phyloP scores from a whole-genome alignment of 2,113 vertebrate genomes.

The Lanius collurio region DNA sequence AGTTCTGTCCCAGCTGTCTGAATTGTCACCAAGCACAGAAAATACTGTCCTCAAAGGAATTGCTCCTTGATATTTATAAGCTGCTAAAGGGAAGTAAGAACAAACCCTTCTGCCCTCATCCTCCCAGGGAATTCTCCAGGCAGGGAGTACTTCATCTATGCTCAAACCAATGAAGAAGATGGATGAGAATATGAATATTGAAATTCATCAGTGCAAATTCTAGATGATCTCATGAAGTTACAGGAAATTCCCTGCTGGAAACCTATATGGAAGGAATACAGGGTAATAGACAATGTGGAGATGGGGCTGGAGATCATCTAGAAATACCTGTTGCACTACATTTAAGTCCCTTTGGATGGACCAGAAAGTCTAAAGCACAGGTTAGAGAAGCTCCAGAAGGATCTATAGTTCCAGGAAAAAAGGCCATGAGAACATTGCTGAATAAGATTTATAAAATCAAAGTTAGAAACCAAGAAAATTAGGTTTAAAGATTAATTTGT shows the following conservation, averaged over 20 bases:
- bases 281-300: not conserved
- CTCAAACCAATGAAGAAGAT: not conserved
- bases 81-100: not conserved
- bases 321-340: not conserved
- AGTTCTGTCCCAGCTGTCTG: not conserved
- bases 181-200: not conserved
- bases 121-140: not conserved
- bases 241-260: not conserved
- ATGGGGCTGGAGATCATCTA: not conserved
- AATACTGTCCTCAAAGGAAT: constrained; percentile 4
- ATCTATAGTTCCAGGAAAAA: not conserved
- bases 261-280: not conserved
- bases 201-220: not conserved
- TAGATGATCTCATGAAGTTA: not conserved
- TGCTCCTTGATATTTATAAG: constrained; percentile 21
- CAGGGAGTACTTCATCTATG: not conserved
- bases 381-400: not conserved
- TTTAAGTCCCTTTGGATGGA: not conserved
- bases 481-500: not conserved
- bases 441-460: not conserved
- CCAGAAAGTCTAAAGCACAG: not conserved
- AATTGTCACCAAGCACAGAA: constrained; percentile 39
- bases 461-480: not conserved
- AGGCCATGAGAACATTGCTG: not conserved
- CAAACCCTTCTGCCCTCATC: not conserved